A percentile compares a stretch with the other conserved stretches of the same genome.
Evolutionary conservation across 2,888 invertebrate genomes (phyloP).

Genomic region (Cerastoderma edule): DNA sequence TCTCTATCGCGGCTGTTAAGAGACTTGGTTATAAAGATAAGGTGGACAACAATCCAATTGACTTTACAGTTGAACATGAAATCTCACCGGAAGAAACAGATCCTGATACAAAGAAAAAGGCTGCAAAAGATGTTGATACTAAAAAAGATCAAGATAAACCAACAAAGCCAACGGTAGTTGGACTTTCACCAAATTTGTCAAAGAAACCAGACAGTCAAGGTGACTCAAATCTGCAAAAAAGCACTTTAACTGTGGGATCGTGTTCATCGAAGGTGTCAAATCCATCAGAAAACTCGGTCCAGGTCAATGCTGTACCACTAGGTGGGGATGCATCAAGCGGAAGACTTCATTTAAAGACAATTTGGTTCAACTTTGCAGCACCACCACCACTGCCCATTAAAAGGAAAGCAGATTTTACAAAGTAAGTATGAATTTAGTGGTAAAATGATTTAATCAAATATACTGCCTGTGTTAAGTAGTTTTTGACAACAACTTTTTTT

Average conservation of each 20-base stretch:
- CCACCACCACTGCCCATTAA: conserved; percentile 97
- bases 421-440: no score
- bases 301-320: conserved; percentile 63
- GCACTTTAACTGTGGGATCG: conserved; percentile 61
- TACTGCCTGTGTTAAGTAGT: no score
- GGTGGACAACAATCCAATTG: conserved; percentile 38
- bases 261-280: conserved; percentile 73
- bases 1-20: conserved; percentile 91
- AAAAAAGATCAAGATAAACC: no score
- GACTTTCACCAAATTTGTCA: no score
- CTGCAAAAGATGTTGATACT: no score
- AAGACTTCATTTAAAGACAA: conserved; percentile 93
- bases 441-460: no score
- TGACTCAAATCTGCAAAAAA: conserved; percentile 18
- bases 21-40: conserved; percentile 76
- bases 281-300: conserved; percentile 57
- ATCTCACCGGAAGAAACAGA: not conserved
- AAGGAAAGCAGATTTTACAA: conserved; percentile 96
- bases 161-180: no score
- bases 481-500: no score
- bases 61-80: conserved; percentile 15
- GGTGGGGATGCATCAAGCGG: conserved; percentile 88
- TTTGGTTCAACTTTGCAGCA: conserved; percentile 99
- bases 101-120: no score
- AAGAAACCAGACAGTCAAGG: not conserved